Conservation (phyloP, 2,113 vertebrate species). For the Epinephelus lanceolatus region DNA sequence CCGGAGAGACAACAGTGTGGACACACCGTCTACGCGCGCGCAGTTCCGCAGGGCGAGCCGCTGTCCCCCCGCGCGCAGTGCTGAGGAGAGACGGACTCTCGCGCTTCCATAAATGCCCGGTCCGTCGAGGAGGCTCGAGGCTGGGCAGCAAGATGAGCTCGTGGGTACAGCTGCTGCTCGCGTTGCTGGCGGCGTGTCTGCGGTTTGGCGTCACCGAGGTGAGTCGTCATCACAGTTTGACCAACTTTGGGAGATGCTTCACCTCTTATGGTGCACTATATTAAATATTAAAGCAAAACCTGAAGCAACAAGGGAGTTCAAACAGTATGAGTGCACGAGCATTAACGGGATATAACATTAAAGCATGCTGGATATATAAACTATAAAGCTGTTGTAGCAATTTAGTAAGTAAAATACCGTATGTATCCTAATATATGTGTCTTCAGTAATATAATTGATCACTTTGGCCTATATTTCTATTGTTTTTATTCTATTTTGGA, state of each 20-base stretch:
- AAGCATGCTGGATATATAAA: not conserved
- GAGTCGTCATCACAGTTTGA: slow-evolving; percentile 52
- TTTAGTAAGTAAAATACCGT: not conserved
- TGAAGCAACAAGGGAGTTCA: not conserved
- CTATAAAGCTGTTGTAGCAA: not conserved
- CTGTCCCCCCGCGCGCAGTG: slow-evolving; percentile 73
- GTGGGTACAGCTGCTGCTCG: slow-evolving; percentile 84
- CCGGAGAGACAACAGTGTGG: slow-evolving; percentile 24
- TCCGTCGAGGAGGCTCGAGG: slow-evolving; percentile 80
- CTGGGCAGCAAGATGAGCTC: slow-evolving; percentile 86
- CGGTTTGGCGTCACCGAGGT: slow-evolving; percentile 80
- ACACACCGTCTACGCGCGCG: slow-evolving; percentile 39
- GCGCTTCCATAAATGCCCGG: slow-evolving; percentile 85
- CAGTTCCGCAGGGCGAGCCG: slow-evolving; percentile 55
- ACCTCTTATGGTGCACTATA: not conserved
- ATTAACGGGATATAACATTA: too few relatives aligned
- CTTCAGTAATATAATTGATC: not conserved
- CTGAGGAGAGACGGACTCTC: slow-evolving; percentile 75
- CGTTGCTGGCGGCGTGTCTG: slow-evolving; percentile 81
- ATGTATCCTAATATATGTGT: not conserved
- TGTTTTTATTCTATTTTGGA: not conserved
- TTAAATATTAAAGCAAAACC: not conserved
- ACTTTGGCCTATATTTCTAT: not conserved
- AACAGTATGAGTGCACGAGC: not conserved
- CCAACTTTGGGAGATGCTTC: not conserved